These are phyloP conservation scores for Polia nebulosa DNA, from an alignment of 2,888 invertebrate species.

Conservation along the genomic window DNA sequence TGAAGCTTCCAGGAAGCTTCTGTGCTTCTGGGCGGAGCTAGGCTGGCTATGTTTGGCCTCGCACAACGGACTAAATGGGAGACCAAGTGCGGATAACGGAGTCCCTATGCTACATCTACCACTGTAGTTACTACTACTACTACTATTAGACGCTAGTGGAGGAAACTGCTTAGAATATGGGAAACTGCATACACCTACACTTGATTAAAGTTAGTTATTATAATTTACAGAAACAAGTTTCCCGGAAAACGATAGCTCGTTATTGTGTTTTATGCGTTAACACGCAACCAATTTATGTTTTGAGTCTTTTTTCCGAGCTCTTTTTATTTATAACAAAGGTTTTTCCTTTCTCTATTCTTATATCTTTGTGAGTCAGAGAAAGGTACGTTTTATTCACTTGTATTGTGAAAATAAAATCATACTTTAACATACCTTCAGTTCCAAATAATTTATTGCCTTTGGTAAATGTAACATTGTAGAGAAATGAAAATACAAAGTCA, in stretches of 20 bases:
- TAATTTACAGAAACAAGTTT: not conserved
- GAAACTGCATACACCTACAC: not conserved
- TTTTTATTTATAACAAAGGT: conserved; percentile 9
- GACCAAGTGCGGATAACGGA: no score
- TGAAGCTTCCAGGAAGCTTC: no score
- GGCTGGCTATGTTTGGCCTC: no score
- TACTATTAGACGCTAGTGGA: no score
- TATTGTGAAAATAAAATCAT: conserved; percentile 9
- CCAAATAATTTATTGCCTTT: not conserved
- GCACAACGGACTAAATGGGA: no score
- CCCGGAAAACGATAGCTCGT: not conserved
- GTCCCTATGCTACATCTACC: no score
- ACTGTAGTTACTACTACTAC: no score
- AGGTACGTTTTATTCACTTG: not conserved
- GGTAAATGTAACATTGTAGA: not conserved
- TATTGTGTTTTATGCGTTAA: conserved; percentile 15
- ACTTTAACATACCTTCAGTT: not conserved
- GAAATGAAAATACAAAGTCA: not conserved
- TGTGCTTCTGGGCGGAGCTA: no score
- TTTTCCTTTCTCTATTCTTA: not conserved
- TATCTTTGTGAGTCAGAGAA: conserved; percentile 15
- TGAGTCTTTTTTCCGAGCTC: not conserved
- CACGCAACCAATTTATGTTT: not conserved
- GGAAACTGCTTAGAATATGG: not conserved
- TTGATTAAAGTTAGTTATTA: not conserved